Conservation (phyloP, 1,140 invertebrate genomes). For the Bombus affinis region DNA sequence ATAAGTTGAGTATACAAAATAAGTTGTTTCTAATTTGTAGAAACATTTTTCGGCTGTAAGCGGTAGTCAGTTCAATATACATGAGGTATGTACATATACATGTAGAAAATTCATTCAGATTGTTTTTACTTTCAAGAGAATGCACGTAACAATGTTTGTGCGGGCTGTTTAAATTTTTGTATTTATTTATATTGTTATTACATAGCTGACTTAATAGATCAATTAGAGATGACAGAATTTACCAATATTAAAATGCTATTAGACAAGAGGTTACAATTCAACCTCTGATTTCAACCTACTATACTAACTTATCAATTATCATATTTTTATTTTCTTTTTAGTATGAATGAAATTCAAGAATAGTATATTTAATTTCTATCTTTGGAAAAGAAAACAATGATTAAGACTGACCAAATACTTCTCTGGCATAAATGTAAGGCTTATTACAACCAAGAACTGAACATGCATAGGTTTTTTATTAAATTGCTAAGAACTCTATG, state of each 20-base stretch:
- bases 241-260: not conserved
- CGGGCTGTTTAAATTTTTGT: slow-evolving; percentile 4
- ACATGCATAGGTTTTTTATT: slow-evolving; percentile 19
- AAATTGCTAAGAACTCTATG: slow-evolving; percentile 1
- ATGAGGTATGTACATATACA: not conserved
- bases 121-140: slow-evolving; percentile 17
- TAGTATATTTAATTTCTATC: slow-evolving; percentile 2
- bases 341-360: slow-evolving; percentile 10
- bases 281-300: not conserved
- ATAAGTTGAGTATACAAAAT: not conserved
- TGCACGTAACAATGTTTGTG: not conserved
- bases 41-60: not conserved
- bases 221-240: not conserved
- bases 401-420: slow-evolving; percentile 9
- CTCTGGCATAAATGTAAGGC: slow-evolving; percentile 26
- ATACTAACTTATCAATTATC: not conserved
- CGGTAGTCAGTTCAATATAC: not conserved
- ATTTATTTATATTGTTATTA: not conserved
- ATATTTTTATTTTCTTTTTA: slow-evolving; percentile 13
- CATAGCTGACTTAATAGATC: not conserved
- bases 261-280: not conserved
- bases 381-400: slow-evolving; percentile 19
- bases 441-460: slow-evolving; percentile 15
- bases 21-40: not conserved
- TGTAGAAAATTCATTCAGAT: not conserved